Percentiles rank a stretch among this genome's conserved stretches.
These are phyloP conservation scores for Gadopsis bispinosus DNA, from an alignment of 2,797 vertebrate genomes.

Conservation along the genomic window DNA sequence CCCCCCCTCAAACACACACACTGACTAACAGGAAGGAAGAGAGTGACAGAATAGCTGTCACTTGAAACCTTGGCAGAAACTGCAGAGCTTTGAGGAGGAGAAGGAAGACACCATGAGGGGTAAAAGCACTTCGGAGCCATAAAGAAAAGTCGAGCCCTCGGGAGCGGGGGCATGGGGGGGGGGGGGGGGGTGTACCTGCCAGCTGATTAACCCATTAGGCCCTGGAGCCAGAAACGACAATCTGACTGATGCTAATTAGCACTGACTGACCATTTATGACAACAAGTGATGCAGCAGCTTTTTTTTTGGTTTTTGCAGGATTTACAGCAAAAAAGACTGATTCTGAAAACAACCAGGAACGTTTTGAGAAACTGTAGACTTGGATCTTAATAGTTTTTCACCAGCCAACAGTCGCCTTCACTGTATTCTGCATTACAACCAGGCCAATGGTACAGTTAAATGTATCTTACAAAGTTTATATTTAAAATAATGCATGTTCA, in stretches of 20 bases:
- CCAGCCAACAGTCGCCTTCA: neutral
- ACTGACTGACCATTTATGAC: slow-evolving; percentile 51
- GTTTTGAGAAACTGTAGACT: neutral
- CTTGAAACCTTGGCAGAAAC: slow-evolving; percentile 83
- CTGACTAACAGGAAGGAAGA: slow-evolving; percentile 53
- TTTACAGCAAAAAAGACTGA: neutral
- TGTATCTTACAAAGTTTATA: neutral
- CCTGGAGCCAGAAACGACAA: slow-evolving; percentile 38
- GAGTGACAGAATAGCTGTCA: slow-evolving; percentile 77
- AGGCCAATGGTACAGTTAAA: neutral
- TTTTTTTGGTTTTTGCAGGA: neutral
- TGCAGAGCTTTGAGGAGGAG: slow-evolving; percentile 58
- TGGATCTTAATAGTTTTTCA: neutral
- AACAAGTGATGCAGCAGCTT: slow-evolving; percentile 16
- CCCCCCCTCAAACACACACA: slow-evolving; percentile 20
- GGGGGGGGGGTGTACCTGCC: slow-evolving; percentile 36
- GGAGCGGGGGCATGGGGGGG: neutral
- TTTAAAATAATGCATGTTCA: neutral
- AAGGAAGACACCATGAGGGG: slow-evolving; percentile 62
- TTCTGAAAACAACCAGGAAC: too few species aligned
- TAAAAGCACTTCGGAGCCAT: slow-evolving; percentile 60
- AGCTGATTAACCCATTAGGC: slow-evolving; percentile 68
- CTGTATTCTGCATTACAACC: neutral
- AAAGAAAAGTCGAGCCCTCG: slow-evolving; percentile 48
- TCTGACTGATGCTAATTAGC: slow-evolving; percentile 54